These are phyloP conservation scores for Melanotaenia nigrans DNA, from an alignment of 2,797 vertebrate species.

Conservation along the genomic window DNA sequence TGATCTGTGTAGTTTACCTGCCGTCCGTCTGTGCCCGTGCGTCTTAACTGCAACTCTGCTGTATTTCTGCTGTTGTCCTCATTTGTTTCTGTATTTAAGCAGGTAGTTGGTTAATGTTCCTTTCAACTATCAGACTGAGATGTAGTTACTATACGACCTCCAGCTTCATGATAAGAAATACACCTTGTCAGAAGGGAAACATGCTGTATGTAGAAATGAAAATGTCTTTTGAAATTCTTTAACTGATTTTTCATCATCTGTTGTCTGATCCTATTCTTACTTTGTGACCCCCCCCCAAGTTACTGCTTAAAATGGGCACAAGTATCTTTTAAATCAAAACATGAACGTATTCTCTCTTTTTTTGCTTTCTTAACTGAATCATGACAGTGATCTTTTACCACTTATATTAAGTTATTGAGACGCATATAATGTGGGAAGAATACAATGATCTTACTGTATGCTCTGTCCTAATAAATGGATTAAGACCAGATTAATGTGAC, in stretches of 20 bases:
- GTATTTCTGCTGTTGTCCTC: constrained; percentile 60
- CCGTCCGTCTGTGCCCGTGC: constrained; percentile 68
- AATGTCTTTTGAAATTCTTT: constrained; percentile 22
- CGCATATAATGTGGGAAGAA: constrained; percentile 24
- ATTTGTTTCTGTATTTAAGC: constrained; percentile 67
- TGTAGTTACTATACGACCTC: constrained; percentile 46
- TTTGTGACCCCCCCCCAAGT: constrained; percentile 27
- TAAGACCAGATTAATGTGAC: constrained; percentile 11
- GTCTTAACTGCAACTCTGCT: constrained; percentile 68
- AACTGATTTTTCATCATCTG: constrained; percentile 27
- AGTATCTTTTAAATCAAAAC: too few relatives aligned
- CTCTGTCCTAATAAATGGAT: constrained; percentile 10
- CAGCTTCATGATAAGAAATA: constrained; percentile 32
- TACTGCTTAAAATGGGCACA: constrained; percentile 7
- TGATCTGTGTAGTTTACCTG: constrained; percentile 72
- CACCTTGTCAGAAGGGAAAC: constrained; percentile 40
- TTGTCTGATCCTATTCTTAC: constrained; percentile 22
- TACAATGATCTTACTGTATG: neutral
- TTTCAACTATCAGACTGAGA: constrained; percentile 55
- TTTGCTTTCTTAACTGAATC: constrained; percentile 7
- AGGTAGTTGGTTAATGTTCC: constrained; percentile 66
- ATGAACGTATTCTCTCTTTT: neutral
- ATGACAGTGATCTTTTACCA: constrained; percentile 12
- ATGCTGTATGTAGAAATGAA: constrained; percentile 33
- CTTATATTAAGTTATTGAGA: constrained; percentile 33